Percentiles rank a stretch among this genome's conserved stretches.
These are phyloP conservation scores for Stichopus horrens DNA, from an alignment of 53 echinoderm and acorn worm genomes.

Conservation along the genomic window DNA sequence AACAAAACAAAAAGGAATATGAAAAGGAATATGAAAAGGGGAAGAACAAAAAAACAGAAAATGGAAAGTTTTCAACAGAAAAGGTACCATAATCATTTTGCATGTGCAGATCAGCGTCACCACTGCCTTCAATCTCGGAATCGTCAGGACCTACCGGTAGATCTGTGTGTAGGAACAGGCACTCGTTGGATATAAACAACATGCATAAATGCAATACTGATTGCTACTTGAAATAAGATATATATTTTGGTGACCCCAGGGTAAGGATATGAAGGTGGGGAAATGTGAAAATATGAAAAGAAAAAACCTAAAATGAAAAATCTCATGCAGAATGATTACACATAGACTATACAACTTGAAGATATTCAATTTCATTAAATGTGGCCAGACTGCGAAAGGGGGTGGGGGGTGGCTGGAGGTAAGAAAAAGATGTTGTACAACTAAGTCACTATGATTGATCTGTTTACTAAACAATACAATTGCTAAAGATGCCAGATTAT, in stretches of 20 bases:
- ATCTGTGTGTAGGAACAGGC: conserved; percentile 37
- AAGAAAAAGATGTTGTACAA: not conserved
- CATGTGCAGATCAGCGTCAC: conserved; percentile 34
- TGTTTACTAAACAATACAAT: too few species aligned
- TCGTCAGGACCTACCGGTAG: conserved; percentile 13
- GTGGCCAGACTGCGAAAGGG: not conserved
- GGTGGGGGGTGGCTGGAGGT: not conserved
- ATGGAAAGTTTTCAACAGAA: conserved; percentile 23
- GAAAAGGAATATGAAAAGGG: not conserved
- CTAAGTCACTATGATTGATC: not conserved
- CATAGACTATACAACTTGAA: not conserved
- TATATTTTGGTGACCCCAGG: not conserved
- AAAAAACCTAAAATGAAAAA: not conserved
- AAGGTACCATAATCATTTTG: conserved; percentile 54
- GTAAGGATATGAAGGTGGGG: not conserved
- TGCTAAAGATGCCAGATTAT: too few species aligned
- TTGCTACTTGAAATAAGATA: not conserved
- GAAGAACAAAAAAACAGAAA: not conserved
- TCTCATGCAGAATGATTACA: not conserved
- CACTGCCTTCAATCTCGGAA: conserved; percentile 29
- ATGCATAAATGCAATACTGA: not conserved
- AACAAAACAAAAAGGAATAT: not conserved
- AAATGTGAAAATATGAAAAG: not conserved
- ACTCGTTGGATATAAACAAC: conserved; percentile 11
- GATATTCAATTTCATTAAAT: not conserved